These are phyloP conservation scores for Hydropsyche tenuis DNA, from an alignment of 1,140 invertebrate species.

Conservation along the genomic window DNA sequence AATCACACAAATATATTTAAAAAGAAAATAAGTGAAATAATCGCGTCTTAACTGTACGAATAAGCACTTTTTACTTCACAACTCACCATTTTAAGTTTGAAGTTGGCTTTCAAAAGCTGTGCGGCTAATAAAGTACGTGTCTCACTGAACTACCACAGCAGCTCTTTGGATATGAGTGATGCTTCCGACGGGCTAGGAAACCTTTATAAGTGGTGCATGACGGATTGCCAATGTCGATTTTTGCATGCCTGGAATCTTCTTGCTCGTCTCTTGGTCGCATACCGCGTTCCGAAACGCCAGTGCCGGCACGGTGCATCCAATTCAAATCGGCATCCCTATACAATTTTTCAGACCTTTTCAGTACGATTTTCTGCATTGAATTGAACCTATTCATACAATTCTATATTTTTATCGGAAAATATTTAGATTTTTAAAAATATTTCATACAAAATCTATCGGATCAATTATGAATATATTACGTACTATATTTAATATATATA, in stretches of 20 bases:
- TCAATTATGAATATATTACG: no score
- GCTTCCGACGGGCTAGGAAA: slow-evolving; percentile 1
- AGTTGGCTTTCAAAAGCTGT: neutral
- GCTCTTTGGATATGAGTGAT: neutral
- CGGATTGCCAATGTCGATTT: slow-evolving; percentile 44
- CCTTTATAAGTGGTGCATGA: slow-evolving; percentile 37
- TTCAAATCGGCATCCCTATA: neutral
- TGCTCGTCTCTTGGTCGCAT: slow-evolving; percentile 19
- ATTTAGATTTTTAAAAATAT: neutral
- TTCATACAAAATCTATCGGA: neutral
- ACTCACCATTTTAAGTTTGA: neutral
- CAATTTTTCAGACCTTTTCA: neutral
- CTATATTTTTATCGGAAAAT: neutral
- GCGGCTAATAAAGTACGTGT: slow-evolving; percentile 6
- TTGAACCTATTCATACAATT: neutral
- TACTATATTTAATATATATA: no score
- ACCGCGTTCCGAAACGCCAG: slow-evolving; percentile 16
- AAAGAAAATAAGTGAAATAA: neutral
- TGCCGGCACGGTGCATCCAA: slow-evolving; percentile 6
- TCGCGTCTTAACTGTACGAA: no score
- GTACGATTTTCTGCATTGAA: neutral
- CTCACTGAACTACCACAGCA: neutral
- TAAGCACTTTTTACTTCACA: no score
- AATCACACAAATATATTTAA: slow-evolving; percentile 25
- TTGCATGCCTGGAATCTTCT: slow-evolving; percentile 44